These are phyloP conservation scores for Magallana gigas DNA, from an alignment of 1,140 invertebrate genomes.

Conservation along the genomic window DNA sequence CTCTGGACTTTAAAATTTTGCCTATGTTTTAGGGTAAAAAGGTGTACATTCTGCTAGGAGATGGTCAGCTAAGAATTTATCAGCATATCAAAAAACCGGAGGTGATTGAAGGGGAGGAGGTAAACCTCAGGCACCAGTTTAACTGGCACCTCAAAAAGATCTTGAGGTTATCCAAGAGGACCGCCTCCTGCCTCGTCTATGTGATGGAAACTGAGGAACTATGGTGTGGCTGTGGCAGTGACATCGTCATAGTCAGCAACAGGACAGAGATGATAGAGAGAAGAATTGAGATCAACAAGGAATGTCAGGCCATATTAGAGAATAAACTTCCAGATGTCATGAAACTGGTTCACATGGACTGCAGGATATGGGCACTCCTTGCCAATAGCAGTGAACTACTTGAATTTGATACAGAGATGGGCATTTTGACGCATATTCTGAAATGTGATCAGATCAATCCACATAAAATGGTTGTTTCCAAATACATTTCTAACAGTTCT, in stretches of 20 bases:
- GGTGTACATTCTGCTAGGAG: not conserved
- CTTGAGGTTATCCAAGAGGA: constrained; percentile 6
- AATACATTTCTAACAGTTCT: not conserved
- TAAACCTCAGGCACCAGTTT: constrained; percentile 9
- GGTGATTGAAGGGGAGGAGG: not conserved
- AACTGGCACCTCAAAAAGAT: constrained; percentile 37
- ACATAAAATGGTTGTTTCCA: constrained; percentile 32
- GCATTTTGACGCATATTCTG: constrained; percentile 51
- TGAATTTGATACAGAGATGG: constrained; percentile 57
- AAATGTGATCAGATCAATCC: constrained; percentile 45
- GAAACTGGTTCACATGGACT: constrained; percentile 44
- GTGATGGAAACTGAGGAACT: constrained; percentile 51
- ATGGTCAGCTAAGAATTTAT: constrained; percentile 17
- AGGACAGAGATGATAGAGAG: constrained; percentile 49
- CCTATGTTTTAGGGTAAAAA: not conserved
- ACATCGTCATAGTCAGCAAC: constrained; percentile 57
- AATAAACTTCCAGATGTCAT: constrained; percentile 27
- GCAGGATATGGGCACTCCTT: constrained; percentile 61
- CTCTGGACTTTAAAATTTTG: too few species aligned
- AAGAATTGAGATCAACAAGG: constrained; percentile 50
- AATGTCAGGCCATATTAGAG: not conserved
- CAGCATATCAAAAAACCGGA: not conserved
- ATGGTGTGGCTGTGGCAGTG: constrained; percentile 61
- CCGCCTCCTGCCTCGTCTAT: constrained; percentile 31
- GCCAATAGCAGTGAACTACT: constrained; percentile 47